These are phyloP conservation scores for Anguilla obscura DNA, from an alignment of 2,797 vertebrate genomes.

Conservation along the genomic window DNA sequence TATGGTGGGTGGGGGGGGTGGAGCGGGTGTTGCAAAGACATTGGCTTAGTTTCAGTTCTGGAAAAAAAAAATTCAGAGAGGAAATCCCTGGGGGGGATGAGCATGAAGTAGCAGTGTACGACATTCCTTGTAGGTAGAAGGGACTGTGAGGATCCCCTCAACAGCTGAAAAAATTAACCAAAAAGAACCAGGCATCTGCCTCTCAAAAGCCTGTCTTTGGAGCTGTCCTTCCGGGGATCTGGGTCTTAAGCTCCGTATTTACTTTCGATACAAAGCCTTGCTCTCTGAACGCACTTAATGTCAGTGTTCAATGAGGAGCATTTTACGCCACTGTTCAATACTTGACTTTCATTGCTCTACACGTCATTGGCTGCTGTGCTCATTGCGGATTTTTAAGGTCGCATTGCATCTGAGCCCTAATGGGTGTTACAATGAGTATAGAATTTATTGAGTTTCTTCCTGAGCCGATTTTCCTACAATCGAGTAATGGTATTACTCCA, in stretches of 20 bases:
- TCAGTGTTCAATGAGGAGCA: neutral
- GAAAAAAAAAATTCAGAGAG: slow-evolving; percentile 30
- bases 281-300: slow-evolving; percentile 18
- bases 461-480: slow-evolving; percentile 16
- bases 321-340: slow-evolving; percentile 1
- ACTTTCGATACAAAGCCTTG: slow-evolving; percentile 8
- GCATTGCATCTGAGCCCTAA: neutral
- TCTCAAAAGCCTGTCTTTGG: slow-evolving; percentile 10
- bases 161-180: slow-evolving; percentile 21
- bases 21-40: slow-evolving; percentile 3
- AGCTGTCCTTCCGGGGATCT: slow-evolving; percentile 19
- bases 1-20: neutral
- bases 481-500: slow-evolving; percentile 14
- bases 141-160: slow-evolving; percentile 17
- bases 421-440: neutral
- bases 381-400: slow-evolving; percentile 6
- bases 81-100: slow-evolving; percentile 23
- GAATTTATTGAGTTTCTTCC: slow-evolving; percentile 4
- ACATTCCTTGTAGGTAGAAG: slow-evolving; percentile 20
- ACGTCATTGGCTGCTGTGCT: neutral
- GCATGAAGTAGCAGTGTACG: slow-evolving; percentile 10
- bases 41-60: slow-evolving; percentile 36
- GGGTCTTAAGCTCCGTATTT: neutral
- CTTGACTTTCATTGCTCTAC: neutral
- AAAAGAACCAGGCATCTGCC: slow-evolving; percentile 26